These are phyloP conservation scores for Calameuta pallipes DNA, from an alignment of 2,888 invertebrate genomes.

Conservation along the genomic window DNA sequence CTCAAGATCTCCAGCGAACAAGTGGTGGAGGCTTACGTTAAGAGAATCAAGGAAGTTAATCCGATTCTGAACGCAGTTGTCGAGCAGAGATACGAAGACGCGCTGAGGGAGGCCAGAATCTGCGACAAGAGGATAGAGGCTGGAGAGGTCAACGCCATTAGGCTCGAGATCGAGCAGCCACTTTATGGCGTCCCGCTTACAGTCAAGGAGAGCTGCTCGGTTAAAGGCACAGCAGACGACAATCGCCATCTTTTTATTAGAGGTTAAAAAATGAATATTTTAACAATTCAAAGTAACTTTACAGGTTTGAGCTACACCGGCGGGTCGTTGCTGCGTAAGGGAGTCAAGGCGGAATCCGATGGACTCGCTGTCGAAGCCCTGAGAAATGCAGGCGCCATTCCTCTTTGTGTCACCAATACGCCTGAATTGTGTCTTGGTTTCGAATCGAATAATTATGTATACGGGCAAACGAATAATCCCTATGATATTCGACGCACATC, in stretches of 20 bases:
- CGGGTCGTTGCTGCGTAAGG: conserved; percentile 51
- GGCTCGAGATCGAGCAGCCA: conserved; percentile 77
- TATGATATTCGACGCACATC: conserved; percentile 71
- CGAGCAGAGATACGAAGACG: conserved; percentile 80
- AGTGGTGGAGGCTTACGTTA: conserved; percentile 79
- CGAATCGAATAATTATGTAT: conserved; percentile 72
- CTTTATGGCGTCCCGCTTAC: conserved; percentile 87
- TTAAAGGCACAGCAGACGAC: conserved; percentile 71
- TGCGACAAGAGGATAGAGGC: conserved; percentile 77
- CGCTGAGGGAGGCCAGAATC: conserved; percentile 79
- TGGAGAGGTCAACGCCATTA: conserved; percentile 70
- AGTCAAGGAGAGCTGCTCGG: conserved; percentile 84
- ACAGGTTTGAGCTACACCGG: conserved; percentile 61
- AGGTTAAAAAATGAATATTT: neutral
- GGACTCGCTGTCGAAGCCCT: conserved; percentile 68
- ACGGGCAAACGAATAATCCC: conserved; percentile 74
- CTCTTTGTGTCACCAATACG: conserved; percentile 73
- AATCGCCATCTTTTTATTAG: neutral
- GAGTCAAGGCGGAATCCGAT: conserved; percentile 66
- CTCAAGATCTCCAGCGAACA: conserved; percentile 76
- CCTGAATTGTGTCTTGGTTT: conserved; percentile 74
- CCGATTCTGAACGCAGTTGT: conserved; percentile 83
- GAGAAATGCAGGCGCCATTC: conserved; percentile 72
- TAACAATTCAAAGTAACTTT: conserved; percentile 12
- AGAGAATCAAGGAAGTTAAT: conserved; percentile 82